Evolutionary conservation across 2,888 invertebrate species (phyloP).

Genomic region (Clistopyga incitator): DNA sequence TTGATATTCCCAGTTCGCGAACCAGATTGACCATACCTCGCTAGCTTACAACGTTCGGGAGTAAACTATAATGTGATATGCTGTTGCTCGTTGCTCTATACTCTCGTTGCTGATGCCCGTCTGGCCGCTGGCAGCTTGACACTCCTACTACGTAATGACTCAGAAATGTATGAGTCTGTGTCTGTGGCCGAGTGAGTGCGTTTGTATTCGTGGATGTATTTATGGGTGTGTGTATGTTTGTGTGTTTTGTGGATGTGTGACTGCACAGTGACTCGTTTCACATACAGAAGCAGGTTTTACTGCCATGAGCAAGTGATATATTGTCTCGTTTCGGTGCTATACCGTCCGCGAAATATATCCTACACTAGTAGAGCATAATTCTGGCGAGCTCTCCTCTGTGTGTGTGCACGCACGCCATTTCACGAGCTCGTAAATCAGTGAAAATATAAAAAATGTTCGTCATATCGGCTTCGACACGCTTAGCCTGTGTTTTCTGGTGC

Average conservation of each 20-base stretch:
- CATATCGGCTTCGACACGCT: neutral
- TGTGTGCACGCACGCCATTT: constrained; percentile 22
- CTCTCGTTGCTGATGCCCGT: constrained; percentile 30
- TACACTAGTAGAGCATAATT: constrained; percentile 26
- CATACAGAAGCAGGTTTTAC: constrained; percentile 43
- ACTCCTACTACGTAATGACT: constrained; percentile 50
- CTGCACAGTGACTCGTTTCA: constrained; percentile 18
- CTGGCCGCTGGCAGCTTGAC: constrained; percentile 38
- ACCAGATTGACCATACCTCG: constrained; percentile 42
- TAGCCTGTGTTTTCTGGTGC: neutral
- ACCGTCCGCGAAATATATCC: constrained; percentile 22
- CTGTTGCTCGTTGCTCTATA: constrained; percentile 42
- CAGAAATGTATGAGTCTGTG: neutral
- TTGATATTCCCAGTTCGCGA: constrained; percentile 29
- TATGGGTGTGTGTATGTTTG: neutral
- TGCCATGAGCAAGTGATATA: constrained; percentile 46
- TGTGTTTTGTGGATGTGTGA: neutral
- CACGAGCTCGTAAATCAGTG: constrained; percentile 40
- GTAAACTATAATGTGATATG: constrained; percentile 53
- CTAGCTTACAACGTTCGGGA: constrained; percentile 8
- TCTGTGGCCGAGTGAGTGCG: no score
- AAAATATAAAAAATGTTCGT: constrained; percentile 49
- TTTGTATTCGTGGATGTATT: no score
- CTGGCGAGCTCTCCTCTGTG: neutral
- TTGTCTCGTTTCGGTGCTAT: constrained; percentile 44